Percentiles rank a stretch among this genome's conserved stretches.
Evolutionary conservation across 2,888 invertebrate genomes (phyloP).

Genomic region (Eupithecia tripunctaria): DNA sequence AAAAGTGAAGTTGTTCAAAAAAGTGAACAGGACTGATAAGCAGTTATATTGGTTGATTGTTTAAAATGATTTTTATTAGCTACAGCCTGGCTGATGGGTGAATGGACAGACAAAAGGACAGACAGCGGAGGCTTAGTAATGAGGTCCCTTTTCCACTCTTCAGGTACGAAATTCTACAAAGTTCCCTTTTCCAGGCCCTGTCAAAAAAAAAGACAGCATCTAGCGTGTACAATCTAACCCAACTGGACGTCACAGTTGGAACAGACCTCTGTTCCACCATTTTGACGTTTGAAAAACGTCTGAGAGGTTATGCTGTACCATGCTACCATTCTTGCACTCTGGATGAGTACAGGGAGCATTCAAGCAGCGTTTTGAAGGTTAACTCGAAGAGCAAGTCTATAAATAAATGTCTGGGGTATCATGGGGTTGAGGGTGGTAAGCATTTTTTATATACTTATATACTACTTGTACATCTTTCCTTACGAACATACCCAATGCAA

Average conservation of each 20-base stretch:
- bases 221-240: background rate
- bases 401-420: background rate
- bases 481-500: too few species aligned
- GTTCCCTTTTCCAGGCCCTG: background rate
- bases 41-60: conserved; percentile 12
- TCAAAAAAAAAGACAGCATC: background rate
- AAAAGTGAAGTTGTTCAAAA: background rate
- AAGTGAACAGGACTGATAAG: conserved; percentile 3
- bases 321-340: conserved; percentile 4
- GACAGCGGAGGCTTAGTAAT: too few species aligned
- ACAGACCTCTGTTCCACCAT: conserved; percentile 5
- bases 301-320: background rate
- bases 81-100: too few species aligned
- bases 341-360: background rate
- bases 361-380: background rate
- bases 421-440: conserved; percentile 10
- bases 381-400: background rate
- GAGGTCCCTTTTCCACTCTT: too few species aligned
- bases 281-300: background rate
- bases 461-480: too few species aligned
- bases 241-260: background rate
- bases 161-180: too few species aligned
- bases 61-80: too few species aligned
- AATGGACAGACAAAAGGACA: too few species aligned
- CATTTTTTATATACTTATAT: too few species aligned